Percentiles rank a stretch among this genome's conserved stretches.
phyloP scores from a whole-genome alignment of 2,797 vertebrate genomes.

The Furcifer pardalis region DNA sequence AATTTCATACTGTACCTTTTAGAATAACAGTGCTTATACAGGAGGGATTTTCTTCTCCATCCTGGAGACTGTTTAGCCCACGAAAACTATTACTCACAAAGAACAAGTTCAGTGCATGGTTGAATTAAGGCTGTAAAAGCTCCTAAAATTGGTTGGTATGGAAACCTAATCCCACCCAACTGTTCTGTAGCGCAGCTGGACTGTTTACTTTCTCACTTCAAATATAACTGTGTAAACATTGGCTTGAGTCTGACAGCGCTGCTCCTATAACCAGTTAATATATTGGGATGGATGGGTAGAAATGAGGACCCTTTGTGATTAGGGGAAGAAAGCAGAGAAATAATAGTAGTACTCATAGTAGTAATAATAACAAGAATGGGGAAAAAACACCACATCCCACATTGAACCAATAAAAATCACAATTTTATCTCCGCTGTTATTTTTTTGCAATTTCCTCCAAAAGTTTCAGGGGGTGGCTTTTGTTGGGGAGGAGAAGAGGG shows the following conservation, averaged over 20 bases:
- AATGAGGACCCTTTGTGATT: slow-evolving; percentile 42
- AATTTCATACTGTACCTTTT: neutral
- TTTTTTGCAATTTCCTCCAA: neutral
- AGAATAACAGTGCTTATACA: neutral
- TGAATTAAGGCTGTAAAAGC: slow-evolving; percentile 75
- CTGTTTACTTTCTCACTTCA: slow-evolving; percentile 78
- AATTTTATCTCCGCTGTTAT: slow-evolving; percentile 6
- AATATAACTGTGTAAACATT: slow-evolving; percentile 79
- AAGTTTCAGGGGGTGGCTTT: neutral
- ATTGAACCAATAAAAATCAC: neutral
- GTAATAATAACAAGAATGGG: neutral
- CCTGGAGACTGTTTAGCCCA: slow-evolving; percentile 57
- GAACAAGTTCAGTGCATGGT: slow-evolving; percentile 70
- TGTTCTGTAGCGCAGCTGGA: slow-evolving; percentile 73
- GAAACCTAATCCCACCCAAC: slow-evolving; percentile 76
- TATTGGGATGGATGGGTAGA: slow-evolving; percentile 63
- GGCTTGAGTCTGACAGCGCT: slow-evolving; percentile 67
- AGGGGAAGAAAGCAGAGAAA: slow-evolving; percentile 17
- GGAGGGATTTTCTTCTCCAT: slow-evolving; percentile 39
- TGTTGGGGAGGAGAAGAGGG: neutral
- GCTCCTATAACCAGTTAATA: slow-evolving; percentile 65
- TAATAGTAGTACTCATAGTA: neutral
- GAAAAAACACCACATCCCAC: neutral
- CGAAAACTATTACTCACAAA: slow-evolving; percentile 68
- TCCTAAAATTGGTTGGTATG: slow-evolving; percentile 77